Conservation (phyloP, 2,113 vertebrate species). For the Perca flavescens region DNA sequence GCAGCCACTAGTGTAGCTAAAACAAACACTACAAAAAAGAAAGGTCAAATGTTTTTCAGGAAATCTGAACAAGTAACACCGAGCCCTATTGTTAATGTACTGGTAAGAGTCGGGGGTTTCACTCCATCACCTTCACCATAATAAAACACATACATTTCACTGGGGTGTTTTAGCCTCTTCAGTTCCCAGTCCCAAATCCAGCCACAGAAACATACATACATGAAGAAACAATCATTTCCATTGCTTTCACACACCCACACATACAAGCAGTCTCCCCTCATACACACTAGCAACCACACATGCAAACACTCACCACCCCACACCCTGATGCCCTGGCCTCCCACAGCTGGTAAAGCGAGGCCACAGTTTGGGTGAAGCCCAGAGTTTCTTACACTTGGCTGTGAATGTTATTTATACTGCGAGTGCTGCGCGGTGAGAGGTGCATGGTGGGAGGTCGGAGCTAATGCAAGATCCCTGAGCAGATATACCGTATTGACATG, state of each 20-base stretch:
- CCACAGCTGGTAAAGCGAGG: constrained; percentile 68
- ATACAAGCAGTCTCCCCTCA: constrained; percentile 45
- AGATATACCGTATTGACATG: constrained; percentile 26
- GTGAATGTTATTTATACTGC: constrained; percentile 75
- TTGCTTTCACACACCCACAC: constrained; percentile 66
- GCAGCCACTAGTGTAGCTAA: background rate
- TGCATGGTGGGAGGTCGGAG: constrained; percentile 68
- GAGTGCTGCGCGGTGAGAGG: constrained; percentile 64
- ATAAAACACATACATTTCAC: constrained; percentile 56
- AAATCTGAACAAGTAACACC: constrained; percentile 3
- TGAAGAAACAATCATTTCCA: constrained; percentile 47
- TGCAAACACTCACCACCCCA: constrained; percentile 68
- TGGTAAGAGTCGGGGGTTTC: constrained; percentile 57
- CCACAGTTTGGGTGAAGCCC: constrained; percentile 71
- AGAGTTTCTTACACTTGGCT: constrained; percentile 73
- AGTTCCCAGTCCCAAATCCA: constrained; percentile 38
- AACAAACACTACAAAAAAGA: background rate
- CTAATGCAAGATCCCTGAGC: constrained; percentile 46
- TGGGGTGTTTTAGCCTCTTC: constrained; percentile 42
- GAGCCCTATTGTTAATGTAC: constrained; percentile 22
- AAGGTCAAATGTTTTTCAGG: constrained; percentile 12
- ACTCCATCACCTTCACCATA: constrained; percentile 45
- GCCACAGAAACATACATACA: constrained; percentile 47
- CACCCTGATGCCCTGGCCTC: constrained; percentile 65
- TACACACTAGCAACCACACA: constrained; percentile 63